A percentile compares a stretch with the other conserved stretches of the same genome.
These are phyloP conservation scores for Oryzias curvinotus DNA, from an alignment of 2,113 vertebrate genomes.

Conservation along the genomic window DNA sequence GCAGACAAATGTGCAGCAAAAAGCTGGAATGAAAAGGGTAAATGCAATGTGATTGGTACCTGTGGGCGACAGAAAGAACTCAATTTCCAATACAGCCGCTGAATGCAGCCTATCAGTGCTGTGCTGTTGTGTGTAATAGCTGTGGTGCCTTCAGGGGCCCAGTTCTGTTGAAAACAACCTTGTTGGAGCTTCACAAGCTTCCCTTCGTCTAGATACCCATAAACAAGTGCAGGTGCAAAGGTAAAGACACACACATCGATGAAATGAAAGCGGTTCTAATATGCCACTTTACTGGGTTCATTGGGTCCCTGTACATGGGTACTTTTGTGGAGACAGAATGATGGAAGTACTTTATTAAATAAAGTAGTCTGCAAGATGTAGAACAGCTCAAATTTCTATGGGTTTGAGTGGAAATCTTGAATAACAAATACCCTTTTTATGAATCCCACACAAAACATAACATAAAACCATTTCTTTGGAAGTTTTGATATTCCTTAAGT, in stretches of 20 bases:
- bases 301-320: neutral
- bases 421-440: neutral
- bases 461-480: no score
- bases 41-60: slow-evolving; percentile 74
- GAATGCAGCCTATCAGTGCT: slow-evolving; percentile 75
- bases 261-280: slow-evolving; percentile 9
- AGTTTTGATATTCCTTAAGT: no score
- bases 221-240: slow-evolving; percentile 26
- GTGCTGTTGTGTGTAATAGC: slow-evolving; percentile 71
- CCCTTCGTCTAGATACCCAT: slow-evolving; percentile 34
- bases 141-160: slow-evolving; percentile 55
- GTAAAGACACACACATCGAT: slow-evolving; percentile 11
- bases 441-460: neutral
- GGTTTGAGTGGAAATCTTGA: neutral
- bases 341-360: slow-evolving; percentile 2
- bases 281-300: slow-evolving; percentile 1
- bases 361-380: slow-evolving; percentile 2
- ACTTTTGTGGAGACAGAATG: neutral
- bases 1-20: slow-evolving; percentile 30
- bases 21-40: slow-evolving; percentile 61
- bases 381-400: neutral
- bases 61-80: slow-evolving; percentile 72
- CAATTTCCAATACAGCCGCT: slow-evolving; percentile 74
- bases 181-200: slow-evolving; percentile 45
- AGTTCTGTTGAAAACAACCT: slow-evolving; percentile 50